Conservation (phyloP, 2,113 vertebrate species). For the Carlito syrichta region DNA sequence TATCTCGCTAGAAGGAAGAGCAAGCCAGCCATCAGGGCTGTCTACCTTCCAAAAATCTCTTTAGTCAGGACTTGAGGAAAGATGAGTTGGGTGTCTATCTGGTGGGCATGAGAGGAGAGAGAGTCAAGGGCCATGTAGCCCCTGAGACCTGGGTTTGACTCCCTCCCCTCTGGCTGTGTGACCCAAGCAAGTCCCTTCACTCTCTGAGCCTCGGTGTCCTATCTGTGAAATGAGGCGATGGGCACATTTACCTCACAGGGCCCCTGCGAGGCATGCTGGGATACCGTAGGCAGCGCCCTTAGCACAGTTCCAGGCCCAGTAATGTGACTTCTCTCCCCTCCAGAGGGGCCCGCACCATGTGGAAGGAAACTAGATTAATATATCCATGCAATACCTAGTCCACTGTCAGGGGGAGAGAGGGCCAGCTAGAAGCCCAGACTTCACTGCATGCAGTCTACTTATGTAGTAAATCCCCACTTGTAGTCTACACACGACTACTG, state of each 20-base stretch:
- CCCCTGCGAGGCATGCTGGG: not conserved
- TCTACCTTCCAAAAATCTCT: not conserved
- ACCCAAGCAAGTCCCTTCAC: not conserved
- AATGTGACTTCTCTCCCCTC: not conserved
- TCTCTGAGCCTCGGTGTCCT: not conserved
- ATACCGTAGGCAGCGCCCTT: no score
- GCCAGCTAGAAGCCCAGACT: no score
- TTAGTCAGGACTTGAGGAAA: not conserved
- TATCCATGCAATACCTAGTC: no score
- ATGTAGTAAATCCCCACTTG: no score
- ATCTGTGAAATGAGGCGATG: not conserved
- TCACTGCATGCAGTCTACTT: no score
- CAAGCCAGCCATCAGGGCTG: fast-evolving
- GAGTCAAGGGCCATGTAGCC: not conserved
- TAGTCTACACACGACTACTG: fast-evolving
- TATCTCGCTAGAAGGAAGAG: not conserved
- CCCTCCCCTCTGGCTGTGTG: not conserved
- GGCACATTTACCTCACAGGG: not conserved
- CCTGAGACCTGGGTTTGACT: not conserved
- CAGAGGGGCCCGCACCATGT: fast-evolving
- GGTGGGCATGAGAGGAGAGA: not conserved
- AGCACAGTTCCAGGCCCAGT: not conserved
- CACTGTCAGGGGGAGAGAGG: no score
- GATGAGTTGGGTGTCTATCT: not conserved
- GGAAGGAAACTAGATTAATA: not conserved